Percentiles rank a stretch among this genome's conserved stretches.
Evolutionary conservation across 2,797 vertebrate genomes (phyloP).

Genomic region (Hypotaenidia philippensis): DNA sequence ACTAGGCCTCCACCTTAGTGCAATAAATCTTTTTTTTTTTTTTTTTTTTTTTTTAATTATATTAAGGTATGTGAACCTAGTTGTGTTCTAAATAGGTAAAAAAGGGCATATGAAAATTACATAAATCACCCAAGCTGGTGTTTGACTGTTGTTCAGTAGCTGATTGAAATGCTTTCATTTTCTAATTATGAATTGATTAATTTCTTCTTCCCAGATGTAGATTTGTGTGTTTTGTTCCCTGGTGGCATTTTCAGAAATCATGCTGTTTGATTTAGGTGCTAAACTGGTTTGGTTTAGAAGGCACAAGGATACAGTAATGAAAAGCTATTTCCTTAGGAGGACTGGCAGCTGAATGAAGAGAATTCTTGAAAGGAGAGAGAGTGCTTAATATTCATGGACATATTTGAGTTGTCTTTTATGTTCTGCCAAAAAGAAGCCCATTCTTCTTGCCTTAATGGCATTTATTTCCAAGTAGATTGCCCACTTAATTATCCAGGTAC

Average conservation of each 20-base stretch:
- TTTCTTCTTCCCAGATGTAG: neutral
- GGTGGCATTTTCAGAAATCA: neutral
- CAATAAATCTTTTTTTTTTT: neutral
- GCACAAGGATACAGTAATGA: neutral
- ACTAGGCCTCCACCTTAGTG: neutral
- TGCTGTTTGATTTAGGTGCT: neutral
- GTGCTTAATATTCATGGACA: neutral
- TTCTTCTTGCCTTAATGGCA: slow-evolving; percentile 1
- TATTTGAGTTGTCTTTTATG: neutral
- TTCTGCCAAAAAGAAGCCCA: neutral
- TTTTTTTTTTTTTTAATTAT: neutral
- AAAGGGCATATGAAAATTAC: neutral
- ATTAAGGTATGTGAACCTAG: neutral
- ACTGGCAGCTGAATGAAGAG: neutral
- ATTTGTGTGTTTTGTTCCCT: neutral
- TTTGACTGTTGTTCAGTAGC: neutral
- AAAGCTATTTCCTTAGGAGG: neutral
- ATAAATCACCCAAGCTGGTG: neutral
- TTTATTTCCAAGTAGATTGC: neutral
- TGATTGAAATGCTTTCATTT: neutral
- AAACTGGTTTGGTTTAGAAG: neutral
- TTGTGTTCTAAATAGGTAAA: neutral
- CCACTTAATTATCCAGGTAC: neutral
- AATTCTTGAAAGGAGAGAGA: neutral
- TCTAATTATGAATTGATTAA: neutral